Conservation (phyloP, 1,140 invertebrate genomes). For the Eueides isabella region DNA sequence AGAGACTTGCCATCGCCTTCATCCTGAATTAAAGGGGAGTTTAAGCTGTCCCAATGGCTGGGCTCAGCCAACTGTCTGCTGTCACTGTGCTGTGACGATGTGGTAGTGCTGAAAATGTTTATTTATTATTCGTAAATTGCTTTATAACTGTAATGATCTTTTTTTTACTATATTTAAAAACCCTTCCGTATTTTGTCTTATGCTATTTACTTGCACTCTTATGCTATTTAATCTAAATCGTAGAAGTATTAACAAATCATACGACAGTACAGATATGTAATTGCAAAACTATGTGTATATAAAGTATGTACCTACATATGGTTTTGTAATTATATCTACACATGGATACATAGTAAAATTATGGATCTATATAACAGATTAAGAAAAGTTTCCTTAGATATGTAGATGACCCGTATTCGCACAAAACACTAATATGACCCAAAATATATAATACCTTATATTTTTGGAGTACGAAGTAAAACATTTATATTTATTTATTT, state of each 20-base stretch:
- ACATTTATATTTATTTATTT: not conserved
- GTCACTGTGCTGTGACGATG: conserved; percentile 83
- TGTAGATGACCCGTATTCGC: not conserved
- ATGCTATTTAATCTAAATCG: not conserved
- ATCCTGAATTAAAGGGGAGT: conserved; percentile 95
- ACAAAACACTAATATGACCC: not conserved
- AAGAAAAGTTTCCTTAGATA: too few species aligned
- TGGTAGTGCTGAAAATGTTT: conserved; percentile 81
- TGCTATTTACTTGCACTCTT: too few species aligned
- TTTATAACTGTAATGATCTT: not conserved
- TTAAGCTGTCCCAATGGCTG: conserved; percentile 85
- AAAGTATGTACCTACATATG: not conserved
- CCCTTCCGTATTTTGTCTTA: not conserved
- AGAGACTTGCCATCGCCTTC: conserved; percentile 94
- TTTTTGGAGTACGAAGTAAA: not conserved
- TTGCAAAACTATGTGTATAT: not conserved
- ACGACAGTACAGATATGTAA: not conserved
- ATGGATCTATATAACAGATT: too few species aligned
- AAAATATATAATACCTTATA: too few species aligned
- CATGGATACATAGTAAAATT: too few species aligned
- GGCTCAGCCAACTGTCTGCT: conserved; percentile 82
- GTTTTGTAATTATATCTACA: too few species aligned
- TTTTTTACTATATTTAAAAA: not conserved
- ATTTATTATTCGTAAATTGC: conserved; percentile 2
- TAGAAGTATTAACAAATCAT: not conserved